phyloP scores from a whole-genome alignment of 2,113 vertebrate genomes.

The Larimichthys crocea region DNA sequence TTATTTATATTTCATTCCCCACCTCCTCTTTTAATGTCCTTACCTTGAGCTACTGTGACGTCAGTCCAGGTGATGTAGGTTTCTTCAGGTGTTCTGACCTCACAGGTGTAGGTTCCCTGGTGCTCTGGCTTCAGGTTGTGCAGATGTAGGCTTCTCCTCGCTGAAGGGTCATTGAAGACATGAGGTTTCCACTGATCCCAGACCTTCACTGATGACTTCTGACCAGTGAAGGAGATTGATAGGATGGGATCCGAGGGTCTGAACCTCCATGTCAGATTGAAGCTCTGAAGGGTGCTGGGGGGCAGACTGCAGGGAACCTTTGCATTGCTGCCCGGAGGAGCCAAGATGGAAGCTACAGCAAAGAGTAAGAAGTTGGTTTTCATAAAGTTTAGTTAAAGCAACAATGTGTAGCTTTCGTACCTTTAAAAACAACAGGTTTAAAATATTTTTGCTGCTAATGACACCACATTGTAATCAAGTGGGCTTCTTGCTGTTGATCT shows the following conservation, averaged over 20 bases:
- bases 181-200: slow-evolving; percentile 18
- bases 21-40: not conserved
- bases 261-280: slow-evolving; percentile 35
- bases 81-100: slow-evolving; percentile 12
- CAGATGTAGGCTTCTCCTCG: not conserved
- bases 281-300: not conserved
- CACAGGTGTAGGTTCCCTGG: slow-evolving; percentile 37
- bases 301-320: slow-evolving; percentile 27
- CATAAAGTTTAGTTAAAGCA: not conserved
- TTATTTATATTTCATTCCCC: too few relatives aligned
- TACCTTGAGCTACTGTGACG: slow-evolving; percentile 3
- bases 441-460: too few relatives aligned
- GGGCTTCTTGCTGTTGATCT: too few relatives aligned
- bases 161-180: not conserved
- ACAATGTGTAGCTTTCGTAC: too few relatives aligned
- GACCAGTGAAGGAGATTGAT: not conserved
- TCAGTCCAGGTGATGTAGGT: slow-evolving; percentile 17
- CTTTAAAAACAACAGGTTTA: too few relatives aligned
- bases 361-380: not conserved
- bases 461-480: too few relatives aligned
- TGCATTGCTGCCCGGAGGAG: not conserved
- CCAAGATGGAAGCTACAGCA: not conserved
- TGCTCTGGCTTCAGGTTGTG: not conserved
- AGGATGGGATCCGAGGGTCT: not conserved
- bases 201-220: not conserved